These are phyloP conservation scores for Aphelenchoides besseyi DNA, from an alignment of 1,140 invertebrate genomes.

Conservation along the genomic window DNA sequence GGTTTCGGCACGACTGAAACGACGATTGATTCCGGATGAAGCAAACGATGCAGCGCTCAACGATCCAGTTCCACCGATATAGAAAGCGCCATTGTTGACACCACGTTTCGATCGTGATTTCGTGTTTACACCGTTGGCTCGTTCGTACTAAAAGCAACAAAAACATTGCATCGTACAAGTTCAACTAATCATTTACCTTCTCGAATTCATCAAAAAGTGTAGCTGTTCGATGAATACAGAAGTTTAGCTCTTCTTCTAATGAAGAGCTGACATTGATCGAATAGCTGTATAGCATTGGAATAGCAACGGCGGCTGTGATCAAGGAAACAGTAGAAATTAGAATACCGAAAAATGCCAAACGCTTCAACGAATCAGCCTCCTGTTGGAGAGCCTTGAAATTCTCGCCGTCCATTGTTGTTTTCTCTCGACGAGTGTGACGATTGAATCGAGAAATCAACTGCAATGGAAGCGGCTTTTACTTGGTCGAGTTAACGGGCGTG, in stretches of 20 bases:
- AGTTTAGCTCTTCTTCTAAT: conserved; percentile 51
- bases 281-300: conserved; percentile 55
- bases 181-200: not conserved
- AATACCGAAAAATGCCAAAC: conserved; percentile 49
- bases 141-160: conserved; percentile 12
- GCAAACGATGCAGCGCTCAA: conserved; percentile 5
- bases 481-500: no score
- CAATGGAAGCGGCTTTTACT: not conserved
- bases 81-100: not conserved
- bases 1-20: not conserved
- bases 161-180: not conserved
- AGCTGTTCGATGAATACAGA: conserved; percentile 48
- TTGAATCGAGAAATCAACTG: no score
- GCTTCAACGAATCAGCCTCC: conserved; percentile 42
- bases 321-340: conserved; percentile 48
- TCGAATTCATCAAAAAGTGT: conserved; percentile 44
- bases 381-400: conserved; percentile 7
- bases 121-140: not conserved
- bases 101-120: not conserved
- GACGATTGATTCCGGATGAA: conserved; percentile 5
- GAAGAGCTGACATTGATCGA: conserved; percentile 51
- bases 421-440: no score
- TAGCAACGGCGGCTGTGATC: conserved; percentile 44
- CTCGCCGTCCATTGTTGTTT: not conserved
- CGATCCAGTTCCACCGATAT: not conserved